Conservation (phyloP, 2,113 vertebrate genomes). For the Notothenia coriiceps region DNA sequence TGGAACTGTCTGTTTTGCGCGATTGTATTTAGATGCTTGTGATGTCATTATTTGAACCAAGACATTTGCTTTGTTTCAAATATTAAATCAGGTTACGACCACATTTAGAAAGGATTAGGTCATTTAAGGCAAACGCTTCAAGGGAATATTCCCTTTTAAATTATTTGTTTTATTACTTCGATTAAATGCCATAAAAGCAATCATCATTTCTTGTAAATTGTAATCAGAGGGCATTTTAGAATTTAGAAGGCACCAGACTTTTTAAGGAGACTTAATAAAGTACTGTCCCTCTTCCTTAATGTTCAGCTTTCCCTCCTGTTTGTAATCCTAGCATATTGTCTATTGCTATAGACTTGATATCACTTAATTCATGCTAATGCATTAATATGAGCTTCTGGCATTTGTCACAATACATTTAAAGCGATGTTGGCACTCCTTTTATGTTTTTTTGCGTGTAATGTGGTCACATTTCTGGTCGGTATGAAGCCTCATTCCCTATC, state of each 20-base stretch:
- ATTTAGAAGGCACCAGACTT: no score
- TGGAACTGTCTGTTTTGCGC: constrained; percentile 13
- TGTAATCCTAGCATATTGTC: constrained; percentile 1
- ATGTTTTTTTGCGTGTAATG: constrained; percentile 26
- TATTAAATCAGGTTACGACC: constrained; percentile 20
- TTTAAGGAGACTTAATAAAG: constrained; percentile 32
- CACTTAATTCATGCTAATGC: constrained; percentile 21
- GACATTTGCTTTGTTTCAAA: constrained; percentile 17
- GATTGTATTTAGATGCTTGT: constrained; percentile 36
- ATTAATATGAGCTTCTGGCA: constrained; percentile 21
- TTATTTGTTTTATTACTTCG: background rate
- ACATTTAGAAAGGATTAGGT: background rate
- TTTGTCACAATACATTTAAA: constrained; percentile 1
- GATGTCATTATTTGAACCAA: constrained; percentile 45
- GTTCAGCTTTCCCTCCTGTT: constrained; percentile 7
- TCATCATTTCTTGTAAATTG: constrained; percentile 19
- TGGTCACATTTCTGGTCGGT: constrained; percentile 10
- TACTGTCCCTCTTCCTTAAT: constrained; percentile 10
- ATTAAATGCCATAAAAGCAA: constrained; percentile 14
- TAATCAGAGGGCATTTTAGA: constrained; percentile 45
- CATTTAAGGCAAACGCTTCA: background rate
- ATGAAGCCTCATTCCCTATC: background rate
- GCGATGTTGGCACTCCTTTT: background rate
- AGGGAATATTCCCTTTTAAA: background rate
- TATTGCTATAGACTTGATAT: constrained; percentile 14